phyloP scores from a whole-genome alignment of 1,140 invertebrate genomes.

The Cotesia glomerata region DNA sequence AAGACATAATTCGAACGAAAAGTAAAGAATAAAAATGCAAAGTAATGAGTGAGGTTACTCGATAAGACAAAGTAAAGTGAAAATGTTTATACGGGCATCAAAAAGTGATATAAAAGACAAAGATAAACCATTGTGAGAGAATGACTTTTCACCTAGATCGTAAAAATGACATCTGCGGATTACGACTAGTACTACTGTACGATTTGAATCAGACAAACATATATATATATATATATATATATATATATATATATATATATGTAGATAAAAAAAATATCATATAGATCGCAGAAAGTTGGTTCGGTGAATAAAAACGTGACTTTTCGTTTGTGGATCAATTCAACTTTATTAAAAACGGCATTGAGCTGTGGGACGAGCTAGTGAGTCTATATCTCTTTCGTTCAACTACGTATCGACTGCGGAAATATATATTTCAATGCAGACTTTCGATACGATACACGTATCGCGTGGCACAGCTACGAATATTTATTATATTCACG shows the following conservation, averaged over 20 bases:
- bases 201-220: neutral
- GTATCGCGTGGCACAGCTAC: constrained; percentile 17
- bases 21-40: neutral
- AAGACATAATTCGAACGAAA: too few relatives aligned
- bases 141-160: constrained; percentile 7
- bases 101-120: neutral
- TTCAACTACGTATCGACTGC: constrained; percentile 24
- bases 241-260: neutral
- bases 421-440: constrained; percentile 33
- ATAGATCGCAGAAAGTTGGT: neutral
- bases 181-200: neutral
- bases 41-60: neutral
- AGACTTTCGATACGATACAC: constrained; percentile 25
- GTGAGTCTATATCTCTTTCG: constrained; percentile 14
- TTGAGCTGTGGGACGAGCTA: constrained; percentile 17
- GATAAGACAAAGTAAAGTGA: neutral
- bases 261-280: neutral
- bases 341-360: constrained; percentile 36
- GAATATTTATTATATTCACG: constrained; percentile 17
- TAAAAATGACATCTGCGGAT: constrained; percentile 8
- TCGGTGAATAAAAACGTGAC: constrained; percentile 9
- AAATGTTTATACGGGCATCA: neutral
- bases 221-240: neutral
- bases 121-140: neutral
- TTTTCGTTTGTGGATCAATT: constrained; percentile 31